A percentile compares a stretch with the other conserved stretches of the same genome.
Conservation (phyloP, 2,113 vertebrate species). For the Apus apus region DNA sequence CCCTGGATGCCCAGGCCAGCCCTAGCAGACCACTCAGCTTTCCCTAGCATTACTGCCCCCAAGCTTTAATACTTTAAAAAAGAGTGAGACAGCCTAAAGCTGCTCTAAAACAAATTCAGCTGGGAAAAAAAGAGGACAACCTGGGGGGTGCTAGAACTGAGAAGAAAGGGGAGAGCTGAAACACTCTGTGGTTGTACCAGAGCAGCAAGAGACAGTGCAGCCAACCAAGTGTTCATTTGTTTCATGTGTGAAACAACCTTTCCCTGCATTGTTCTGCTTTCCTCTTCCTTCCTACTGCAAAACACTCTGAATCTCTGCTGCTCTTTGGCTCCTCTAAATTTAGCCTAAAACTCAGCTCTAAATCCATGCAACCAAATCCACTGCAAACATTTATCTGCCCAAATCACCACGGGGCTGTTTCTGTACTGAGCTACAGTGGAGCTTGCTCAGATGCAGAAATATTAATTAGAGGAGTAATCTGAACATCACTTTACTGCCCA, state of each 20-base stretch:
- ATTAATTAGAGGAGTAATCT: not conserved
- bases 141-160: not conserved
- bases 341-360: slow-evolving; percentile 9
- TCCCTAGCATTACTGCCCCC: not conserved
- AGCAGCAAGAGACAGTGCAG: not conserved
- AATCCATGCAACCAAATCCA: slow-evolving; percentile 6
- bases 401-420: not conserved
- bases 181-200: not conserved
- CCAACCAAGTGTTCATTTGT: not conserved
- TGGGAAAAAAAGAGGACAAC: not conserved
- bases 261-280: not conserved
- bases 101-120: not conserved
- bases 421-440: not conserved
- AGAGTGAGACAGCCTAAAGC: not conserved
- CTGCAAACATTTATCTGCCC: not conserved
- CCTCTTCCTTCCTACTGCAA: not conserved
- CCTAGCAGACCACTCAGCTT: not conserved
- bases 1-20: not conserved
- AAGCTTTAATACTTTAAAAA: not conserved
- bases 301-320: not conserved
- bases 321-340: not conserved
- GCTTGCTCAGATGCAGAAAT: not conserved
- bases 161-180: not conserved
- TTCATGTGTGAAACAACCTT: not conserved
- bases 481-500: not conserved